phyloP scores from a whole-genome alignment of 2,888 invertebrate species.

The Aporophyla nigra region DNA sequence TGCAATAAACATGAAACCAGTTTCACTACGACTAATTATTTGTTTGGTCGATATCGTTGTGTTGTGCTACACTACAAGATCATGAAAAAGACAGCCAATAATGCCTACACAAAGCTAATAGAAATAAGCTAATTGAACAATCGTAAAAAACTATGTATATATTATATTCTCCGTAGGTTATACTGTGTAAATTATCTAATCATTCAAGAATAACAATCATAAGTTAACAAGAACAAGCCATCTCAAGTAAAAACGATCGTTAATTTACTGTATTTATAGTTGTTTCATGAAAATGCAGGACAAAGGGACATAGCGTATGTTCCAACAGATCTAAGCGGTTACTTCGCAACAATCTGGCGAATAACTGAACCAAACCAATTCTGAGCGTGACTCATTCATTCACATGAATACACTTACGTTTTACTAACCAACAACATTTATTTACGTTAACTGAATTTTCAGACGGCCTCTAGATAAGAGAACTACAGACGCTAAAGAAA shows the following conservation, averaged over 20 bases:
- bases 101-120: neutral
- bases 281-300: neutral
- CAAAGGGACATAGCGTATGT: constrained; percentile 30
- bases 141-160: neutral
- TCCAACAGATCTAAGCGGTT: constrained; percentile 37
- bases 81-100: neutral
- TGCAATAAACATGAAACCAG: constrained; percentile 41
- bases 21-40: constrained; percentile 26
- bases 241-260: constrained; percentile 14
- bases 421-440: constrained; percentile 80
- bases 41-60: constrained; percentile 9
- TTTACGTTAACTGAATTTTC: constrained; percentile 77
- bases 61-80: neutral
- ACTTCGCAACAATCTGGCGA: constrained; percentile 76
- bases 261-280: constrained; percentile 12
- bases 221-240: constrained; percentile 7
- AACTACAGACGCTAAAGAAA: constrained; percentile 33
- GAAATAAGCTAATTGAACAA: neutral
- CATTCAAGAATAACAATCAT: neutral
- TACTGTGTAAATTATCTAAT: neutral
- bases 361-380: constrained; percentile 85
- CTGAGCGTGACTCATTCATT: constrained; percentile 87
- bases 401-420: constrained; percentile 83
- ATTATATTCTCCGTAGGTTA: neutral
- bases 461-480: constrained; percentile 56